A percentile compares a stretch with the other conserved stretches of the same genome.
Evolutionary conservation across 2,797 vertebrate genomes (phyloP).

Genomic region (Gymnocypris eckloni): DNA sequence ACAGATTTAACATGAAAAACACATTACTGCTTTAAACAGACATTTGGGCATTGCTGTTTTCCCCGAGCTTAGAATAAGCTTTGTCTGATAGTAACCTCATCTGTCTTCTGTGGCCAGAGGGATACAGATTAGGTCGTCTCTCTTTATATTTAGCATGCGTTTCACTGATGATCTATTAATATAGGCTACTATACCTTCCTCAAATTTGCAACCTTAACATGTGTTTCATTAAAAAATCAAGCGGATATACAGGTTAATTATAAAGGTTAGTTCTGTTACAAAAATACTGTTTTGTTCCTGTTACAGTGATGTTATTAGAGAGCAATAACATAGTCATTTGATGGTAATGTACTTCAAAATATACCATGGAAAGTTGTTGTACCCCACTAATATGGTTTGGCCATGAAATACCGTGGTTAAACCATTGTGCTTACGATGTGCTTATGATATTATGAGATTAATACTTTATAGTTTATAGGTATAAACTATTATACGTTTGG

Average conservation of each 20-base stretch:
- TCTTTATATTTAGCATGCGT: conserved; percentile 29
- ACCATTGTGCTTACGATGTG: background rate
- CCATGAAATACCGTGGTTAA: background rate
- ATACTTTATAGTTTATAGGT: background rate
- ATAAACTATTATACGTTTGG: background rate
- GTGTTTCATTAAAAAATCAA: background rate
- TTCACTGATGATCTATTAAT: conserved; percentile 13
- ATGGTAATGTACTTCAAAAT: background rate
- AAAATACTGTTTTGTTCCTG: background rate
- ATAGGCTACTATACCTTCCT: background rate
- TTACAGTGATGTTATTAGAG: background rate
- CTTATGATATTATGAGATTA: background rate
- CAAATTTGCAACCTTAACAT: background rate
- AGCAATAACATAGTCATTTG: background rate
- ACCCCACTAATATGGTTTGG: background rate
- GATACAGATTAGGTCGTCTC: conserved; percentile 62
- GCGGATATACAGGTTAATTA: background rate
- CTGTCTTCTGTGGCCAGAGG: conserved; percentile 43
- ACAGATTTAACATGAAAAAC: background rate
- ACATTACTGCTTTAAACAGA: conserved; percentile 20
- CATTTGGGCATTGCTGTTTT: conserved; percentile 25
- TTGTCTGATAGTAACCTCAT: conserved; percentile 68
- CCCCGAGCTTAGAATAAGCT: conserved; percentile 36
- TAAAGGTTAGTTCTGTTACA: background rate
- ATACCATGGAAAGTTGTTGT: background rate